Evolutionary conservation across 2,888 invertebrate species (phyloP).

Genomic region (Lochmaea capreae): DNA sequence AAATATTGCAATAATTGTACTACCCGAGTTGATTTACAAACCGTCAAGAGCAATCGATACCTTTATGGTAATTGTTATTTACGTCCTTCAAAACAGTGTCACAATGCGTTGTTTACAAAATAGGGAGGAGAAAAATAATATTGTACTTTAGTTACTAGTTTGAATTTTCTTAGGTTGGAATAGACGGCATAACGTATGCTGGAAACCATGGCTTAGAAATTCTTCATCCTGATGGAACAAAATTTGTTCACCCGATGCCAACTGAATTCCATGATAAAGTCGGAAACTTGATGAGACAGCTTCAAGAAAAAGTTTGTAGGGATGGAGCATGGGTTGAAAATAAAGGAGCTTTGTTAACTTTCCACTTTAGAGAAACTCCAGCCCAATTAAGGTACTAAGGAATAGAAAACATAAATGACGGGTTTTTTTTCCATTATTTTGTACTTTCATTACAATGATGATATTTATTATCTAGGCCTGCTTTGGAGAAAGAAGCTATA

Average conservation of each 20-base stretch:
- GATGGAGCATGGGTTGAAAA: conserved; percentile 95
- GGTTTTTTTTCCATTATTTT: no score
- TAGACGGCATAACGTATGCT: conserved; percentile 90
- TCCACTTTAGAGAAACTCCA: conserved; percentile 89
- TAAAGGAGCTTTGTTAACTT: conserved; percentile 87
- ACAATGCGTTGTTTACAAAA: no score
- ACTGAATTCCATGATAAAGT: conserved; percentile 85
- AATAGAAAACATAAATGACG: background rate
- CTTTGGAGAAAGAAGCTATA: conserved; percentile 78
- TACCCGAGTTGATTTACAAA: no score
- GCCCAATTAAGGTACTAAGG: conserved; percentile 68
- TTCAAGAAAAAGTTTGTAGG: conserved; percentile 86
- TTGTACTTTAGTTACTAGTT: background rate
- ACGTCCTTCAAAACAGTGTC: no score
- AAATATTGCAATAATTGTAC: no score
- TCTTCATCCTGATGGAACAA: conserved; percentile 89
- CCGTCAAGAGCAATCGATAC: no score
- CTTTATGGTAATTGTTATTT: no score
- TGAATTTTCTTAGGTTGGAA: conserved; percentile 73
- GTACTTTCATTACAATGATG: no score
- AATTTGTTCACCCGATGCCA: conserved; percentile 92
- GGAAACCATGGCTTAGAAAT: conserved; percentile 92
- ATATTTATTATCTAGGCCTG: conserved; percentile 58
- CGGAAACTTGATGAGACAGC: conserved; percentile 77
- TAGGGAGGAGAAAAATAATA: no score